Evolutionary conservation across 2,113 vertebrate species (phyloP).

Genomic region (Picathartes gymnocephalus): DNA sequence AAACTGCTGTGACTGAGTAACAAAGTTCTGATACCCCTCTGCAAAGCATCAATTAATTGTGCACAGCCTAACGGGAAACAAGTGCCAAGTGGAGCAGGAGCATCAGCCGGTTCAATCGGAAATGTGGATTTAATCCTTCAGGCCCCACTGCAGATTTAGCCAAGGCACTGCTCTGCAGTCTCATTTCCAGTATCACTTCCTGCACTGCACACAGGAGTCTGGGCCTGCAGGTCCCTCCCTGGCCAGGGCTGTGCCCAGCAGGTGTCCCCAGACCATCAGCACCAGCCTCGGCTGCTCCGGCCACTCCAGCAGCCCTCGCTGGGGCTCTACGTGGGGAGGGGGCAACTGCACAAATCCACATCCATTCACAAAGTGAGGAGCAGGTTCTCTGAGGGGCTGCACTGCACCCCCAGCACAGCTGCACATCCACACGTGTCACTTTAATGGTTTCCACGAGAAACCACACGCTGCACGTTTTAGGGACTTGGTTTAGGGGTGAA

Average conservation of each 20-base stretch:
- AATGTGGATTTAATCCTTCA: not conserved
- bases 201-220: not conserved
- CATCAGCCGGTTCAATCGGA: rapidly evolving
- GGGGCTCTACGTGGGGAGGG: rapidly evolving
- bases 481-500: not conserved
- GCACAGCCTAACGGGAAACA: not conserved
- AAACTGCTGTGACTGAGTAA: not conserved
- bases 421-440: rapidly evolving
- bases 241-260: not conserved
- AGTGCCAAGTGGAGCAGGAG: rapidly evolving
- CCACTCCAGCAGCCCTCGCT: not conserved
- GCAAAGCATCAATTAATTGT: not conserved
- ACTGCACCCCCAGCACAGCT: not conserved
- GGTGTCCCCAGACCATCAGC: slow-evolving; percentile 4
- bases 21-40: not conserved
- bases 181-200: rapidly evolving
- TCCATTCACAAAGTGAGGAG: rapidly evolving
- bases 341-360: rapidly evolving
- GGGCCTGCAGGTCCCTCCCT: not conserved
- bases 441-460: not conserved
- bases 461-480: not conserved
- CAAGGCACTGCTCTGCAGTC: rapidly evolving
- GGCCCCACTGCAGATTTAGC: not conserved
- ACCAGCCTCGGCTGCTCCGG: not conserved
- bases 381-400: not conserved